Conservation (phyloP, 2,888 invertebrate species). For the Auanema sp. region DNA sequence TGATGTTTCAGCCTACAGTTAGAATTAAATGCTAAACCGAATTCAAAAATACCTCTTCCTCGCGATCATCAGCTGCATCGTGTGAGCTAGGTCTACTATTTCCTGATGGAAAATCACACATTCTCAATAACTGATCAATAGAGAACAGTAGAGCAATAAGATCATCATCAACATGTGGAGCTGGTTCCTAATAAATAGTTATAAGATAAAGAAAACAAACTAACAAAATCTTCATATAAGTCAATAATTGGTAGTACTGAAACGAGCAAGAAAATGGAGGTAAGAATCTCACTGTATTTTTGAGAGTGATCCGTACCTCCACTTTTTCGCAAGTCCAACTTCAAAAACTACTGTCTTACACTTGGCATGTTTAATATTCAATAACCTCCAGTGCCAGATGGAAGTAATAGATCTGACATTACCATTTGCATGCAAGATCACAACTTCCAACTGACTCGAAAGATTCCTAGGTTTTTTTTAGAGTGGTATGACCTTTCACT, state of each 20-base stretch:
- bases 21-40: too few species aligned
- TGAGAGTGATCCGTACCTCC: conserved; percentile 24
- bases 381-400: conserved; percentile 12
- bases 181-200: conserved; percentile 5
- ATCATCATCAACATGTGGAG: conserved; percentile 26
- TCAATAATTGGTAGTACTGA: too few species aligned
- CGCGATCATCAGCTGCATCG: too few species aligned
- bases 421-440: conserved; percentile 17
- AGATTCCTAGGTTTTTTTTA: neutral
- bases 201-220: too few species aligned
- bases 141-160: conserved; percentile 34
- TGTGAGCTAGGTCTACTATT: too few species aligned
- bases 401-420: conserved; percentile 31
- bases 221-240: too few species aligned
- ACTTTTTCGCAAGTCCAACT: conserved; percentile 17
- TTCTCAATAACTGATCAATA: conserved; percentile 28
- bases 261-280: conserved; percentile 35
- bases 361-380: neutral
- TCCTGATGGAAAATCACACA: neutral
- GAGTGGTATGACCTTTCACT: neutral
- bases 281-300: conserved; percentile 37
- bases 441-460: conserved; percentile 23
- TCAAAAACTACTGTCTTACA: conserved; percentile 4
- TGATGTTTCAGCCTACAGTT: too few species aligned
- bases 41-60: too few species aligned